A percentile compares a stretch with the other conserved stretches of the same genome.
phyloP scores from a whole-genome alignment of 2,888 invertebrate genomes.

The Sthenelais limicola region DNA sequence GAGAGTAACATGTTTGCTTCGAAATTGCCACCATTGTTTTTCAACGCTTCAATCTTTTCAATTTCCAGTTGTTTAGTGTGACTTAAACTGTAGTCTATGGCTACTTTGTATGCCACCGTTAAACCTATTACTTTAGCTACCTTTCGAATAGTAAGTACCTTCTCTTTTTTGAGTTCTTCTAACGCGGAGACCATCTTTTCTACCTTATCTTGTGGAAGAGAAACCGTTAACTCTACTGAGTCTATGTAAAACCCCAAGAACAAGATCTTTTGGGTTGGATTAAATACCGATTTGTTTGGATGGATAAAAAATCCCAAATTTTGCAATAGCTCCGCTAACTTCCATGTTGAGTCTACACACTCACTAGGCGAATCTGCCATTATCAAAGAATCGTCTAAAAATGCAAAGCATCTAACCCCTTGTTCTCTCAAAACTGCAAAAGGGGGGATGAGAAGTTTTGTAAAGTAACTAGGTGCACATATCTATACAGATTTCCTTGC shows the following conservation, averaged over 20 bases:
- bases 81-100: not conserved
- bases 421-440: not conserved
- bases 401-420: not conserved
- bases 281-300: not conserved
- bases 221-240: not conserved
- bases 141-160: not conserved
- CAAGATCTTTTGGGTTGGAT: not conserved
- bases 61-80: not conserved
- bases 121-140: not conserved
- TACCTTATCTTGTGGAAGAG: not conserved
- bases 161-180: not conserved
- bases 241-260: slow-evolving; percentile 4
- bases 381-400: not conserved
- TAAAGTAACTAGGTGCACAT: not conserved
- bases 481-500: not conserved
- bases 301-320: not conserved
- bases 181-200: not conserved
- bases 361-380: not conserved
- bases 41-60: not conserved
- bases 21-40: not conserved
- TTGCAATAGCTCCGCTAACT: not conserved
- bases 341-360: not conserved
- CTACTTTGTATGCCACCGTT: not conserved
- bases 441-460: not conserved
- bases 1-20: not conserved